Base-by-base conservation (phyloP, 2,113 vertebrate genomes). In the Nansenia antarctica region DNA sequence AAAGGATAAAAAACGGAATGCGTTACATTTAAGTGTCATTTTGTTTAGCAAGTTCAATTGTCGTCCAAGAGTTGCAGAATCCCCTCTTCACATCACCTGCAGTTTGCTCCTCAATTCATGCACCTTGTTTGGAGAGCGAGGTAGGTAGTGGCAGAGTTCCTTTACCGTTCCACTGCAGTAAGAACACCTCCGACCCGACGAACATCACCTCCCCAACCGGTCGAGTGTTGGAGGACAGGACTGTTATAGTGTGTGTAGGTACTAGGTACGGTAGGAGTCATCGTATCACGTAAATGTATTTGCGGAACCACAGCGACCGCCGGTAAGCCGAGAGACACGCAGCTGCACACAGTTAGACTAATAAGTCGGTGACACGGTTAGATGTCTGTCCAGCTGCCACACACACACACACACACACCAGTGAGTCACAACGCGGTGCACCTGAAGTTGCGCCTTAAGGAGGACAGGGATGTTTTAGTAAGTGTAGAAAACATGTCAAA, bases 271-370 rank as follows among this genome's bases (percentile, higher is more conserved):
- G n/a, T n/a, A 58, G 83, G 82, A 86, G 73, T 88, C 82, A 86
- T 81, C 77, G 63, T 76, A 72, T 81, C 85, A 82, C 74, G n/a
- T n/a, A n/a, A 42, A 42, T 9, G 67, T 58, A 77, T 85, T 73
- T 54, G 8, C 31, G 8, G 74, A 78, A 81, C 80, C 77, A 60
- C 76, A 74, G 80, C 74, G 72, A 67, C 61, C 84, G 78, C 71
- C 80, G 65, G 71, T 85, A 82, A 87, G 77, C 72, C 77, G 79
- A 67, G 31, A 83, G 78, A 78, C 81, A 71, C 77, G 15, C 57
- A 53, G 24, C 34, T n/a, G n/a, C 53, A 27, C 31, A 39, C 34
- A 79, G 76, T 76, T 73, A 82, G 80, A n/a, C 76, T 84, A 84
- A 86, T 82, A 82, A 81, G 74, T 31, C 18, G 30, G 26, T 80